Base-by-base conservation (phyloP, 2,888 invertebrate genomes). In the Cenopis cana region DNA sequence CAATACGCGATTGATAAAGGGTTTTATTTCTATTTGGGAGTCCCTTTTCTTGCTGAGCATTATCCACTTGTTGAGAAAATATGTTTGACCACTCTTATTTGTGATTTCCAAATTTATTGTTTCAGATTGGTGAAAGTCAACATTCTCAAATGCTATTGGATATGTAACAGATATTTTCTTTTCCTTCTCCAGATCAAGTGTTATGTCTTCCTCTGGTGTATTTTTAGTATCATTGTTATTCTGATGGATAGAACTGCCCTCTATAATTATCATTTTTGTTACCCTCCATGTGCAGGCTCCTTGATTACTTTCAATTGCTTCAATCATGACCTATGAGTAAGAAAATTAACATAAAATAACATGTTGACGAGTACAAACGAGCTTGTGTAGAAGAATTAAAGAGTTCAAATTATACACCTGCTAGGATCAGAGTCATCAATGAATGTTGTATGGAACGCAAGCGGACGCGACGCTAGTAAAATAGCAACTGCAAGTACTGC, bases 281-380 rank as follows among this genome's bases (percentile, higher is more conserved):
- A 95, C 95, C 76, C 96, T 91, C 96, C 96, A 95, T 59, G 86
- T 85, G 69, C 87, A 94, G 12, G 80, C 77, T 17, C 92, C 93
- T 89, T 96, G 95, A 76, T 95, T 94, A 83, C 96, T 97, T 88
- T 97, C 97, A 77, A 97, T 96, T 1, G 95, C 94, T 82, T 97
- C 96, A 6, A 94, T 94, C 68, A 94, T 82, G 3, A 96, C 90
- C 93, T 94, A 82, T 65, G 24, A 5, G 83, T n/a, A 77, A 68
- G 68, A 36, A 55, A 33, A 54, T 18, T n/a, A 80, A 46, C 6
- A 46, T 46, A 1, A 8, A 46, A 46, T 46, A n/a, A 46, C n/a
- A 41, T 41, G 12, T 41, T 14, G 14, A 41, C 24, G 24, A 24
- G 4, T 3, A 24, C 1, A 24, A 24, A 24, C 1, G 2, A 24